A percentile compares a stretch with the other conserved stretches of the same genome.
Evolutionary conservation across 2,113 vertebrate species (phyloP).

Genomic region (Cervus canadensis): DNA sequence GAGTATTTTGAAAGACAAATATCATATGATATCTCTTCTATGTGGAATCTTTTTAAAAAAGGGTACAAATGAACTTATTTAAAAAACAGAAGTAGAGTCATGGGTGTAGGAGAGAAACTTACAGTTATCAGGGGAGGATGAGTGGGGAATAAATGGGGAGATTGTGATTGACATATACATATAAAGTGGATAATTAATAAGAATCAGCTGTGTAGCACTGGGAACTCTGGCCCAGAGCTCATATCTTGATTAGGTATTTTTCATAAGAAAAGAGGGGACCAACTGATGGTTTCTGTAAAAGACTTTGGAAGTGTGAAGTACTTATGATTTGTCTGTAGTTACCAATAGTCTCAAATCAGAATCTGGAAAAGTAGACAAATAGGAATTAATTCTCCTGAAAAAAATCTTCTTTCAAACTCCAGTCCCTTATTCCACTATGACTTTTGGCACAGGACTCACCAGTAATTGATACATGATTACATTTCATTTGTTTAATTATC

Average conservation of each 20-base stretch:
- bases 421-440: neutral
- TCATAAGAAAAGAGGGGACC: neutral
- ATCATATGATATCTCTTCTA: too few species aligned
- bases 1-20: too few species aligned
- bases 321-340: neutral
- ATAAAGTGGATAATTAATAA: neutral
- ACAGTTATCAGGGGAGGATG: neutral
- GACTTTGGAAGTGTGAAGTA: neutral
- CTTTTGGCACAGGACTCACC: neutral
- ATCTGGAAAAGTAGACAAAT: neutral
- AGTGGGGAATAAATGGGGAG: neutral
- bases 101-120: neutral
- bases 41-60: too few species aligned
- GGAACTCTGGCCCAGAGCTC: neutral
- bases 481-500: neutral
- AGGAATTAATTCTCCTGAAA: neutral
- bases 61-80: neutral
- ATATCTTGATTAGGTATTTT: neutral
- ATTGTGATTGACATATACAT: neutral
- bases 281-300: neutral
- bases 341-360: neutral
- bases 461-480: neutral
- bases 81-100: neutral
- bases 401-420: neutral
- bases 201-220: neutral